A percentile compares a stretch with the other conserved stretches of the same genome.
These are phyloP conservation scores for Heterodera schachtii DNA, from an alignment of 1,140 invertebrate species.

Conservation along the genomic window DNA sequence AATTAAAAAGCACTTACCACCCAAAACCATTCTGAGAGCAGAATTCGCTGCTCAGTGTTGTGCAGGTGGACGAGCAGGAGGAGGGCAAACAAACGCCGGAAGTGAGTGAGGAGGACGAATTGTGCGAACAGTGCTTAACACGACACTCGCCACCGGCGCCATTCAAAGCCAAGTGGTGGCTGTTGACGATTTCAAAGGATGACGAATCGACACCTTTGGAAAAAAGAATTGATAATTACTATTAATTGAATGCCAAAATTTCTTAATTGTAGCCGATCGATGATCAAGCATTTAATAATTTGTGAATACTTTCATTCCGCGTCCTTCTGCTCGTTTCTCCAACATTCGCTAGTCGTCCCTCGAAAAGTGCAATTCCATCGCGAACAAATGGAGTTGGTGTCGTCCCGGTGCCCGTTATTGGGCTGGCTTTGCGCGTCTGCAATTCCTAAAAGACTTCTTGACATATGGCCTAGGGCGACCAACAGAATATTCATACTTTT, in stretches of 20 bases:
- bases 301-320: neutral
- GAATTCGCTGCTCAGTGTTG: constrained; percentile 22
- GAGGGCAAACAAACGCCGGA: constrained; percentile 19
- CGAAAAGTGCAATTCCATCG: neutral
- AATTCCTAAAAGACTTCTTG: constrained; percentile 6
- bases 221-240: constrained; percentile 21
- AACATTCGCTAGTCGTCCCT: constrained; percentile 8
- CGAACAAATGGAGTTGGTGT: constrained; percentile 6
- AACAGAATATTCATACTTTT: constrained; percentile 14
- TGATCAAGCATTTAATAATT: neutral
- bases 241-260: neutral
- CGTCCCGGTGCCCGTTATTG: constrained; percentile 5
- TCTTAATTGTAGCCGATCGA: neutral
- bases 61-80: constrained; percentile 22
- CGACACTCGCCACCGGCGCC: constrained; percentile 2
- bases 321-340: constrained; percentile 11
- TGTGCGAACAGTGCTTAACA: constrained; percentile 26
- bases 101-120: constrained; percentile 26
- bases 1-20: neutral
- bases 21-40: constrained; percentile 5
- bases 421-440: constrained; percentile 28
- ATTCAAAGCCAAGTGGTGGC: neutral
- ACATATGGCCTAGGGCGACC: neutral
- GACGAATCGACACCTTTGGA: constrained; percentile 49
- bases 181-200: constrained; percentile 37